These are phyloP conservation scores for Tragulus kanchil DNA, from an alignment of 2,113 vertebrate genomes.

Conservation along the genomic window DNA sequence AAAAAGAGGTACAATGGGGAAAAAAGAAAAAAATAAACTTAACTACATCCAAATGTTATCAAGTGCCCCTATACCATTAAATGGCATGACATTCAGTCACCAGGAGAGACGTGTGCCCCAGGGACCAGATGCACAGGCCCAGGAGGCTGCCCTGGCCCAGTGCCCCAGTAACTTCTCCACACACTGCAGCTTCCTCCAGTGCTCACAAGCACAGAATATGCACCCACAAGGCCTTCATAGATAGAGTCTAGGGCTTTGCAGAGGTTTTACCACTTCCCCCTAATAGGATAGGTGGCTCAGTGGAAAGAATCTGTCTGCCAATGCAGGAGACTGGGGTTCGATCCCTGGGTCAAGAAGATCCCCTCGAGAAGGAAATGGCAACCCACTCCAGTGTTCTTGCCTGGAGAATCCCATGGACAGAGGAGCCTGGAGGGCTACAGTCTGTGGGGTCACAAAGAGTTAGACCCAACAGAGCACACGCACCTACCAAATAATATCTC, in stretches of 20 bases:
- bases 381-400: neutral
- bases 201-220: neutral
- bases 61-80: neutral
- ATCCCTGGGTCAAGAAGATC: neutral
- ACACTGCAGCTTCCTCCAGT: neutral
- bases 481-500: neutral
- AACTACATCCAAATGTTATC: neutral
- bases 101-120: neutral
- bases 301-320: neutral
- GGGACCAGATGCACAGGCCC: neutral
- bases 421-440: neutral
- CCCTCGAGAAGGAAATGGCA: neutral
- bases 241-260: neutral
- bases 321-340: neutral
- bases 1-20: too few species aligned
- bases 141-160: accelerated
- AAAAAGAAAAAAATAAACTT: neutral
- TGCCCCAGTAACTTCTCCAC: neutral
- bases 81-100: neutral
- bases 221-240: neutral
- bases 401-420: neutral
- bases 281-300: neutral
- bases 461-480: neutral
- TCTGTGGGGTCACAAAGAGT: neutral
- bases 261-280: neutral